Evolutionary conservation across 2,113 vertebrate genomes (phyloP).

Genomic region (Anas platyrhynchos): DNA sequence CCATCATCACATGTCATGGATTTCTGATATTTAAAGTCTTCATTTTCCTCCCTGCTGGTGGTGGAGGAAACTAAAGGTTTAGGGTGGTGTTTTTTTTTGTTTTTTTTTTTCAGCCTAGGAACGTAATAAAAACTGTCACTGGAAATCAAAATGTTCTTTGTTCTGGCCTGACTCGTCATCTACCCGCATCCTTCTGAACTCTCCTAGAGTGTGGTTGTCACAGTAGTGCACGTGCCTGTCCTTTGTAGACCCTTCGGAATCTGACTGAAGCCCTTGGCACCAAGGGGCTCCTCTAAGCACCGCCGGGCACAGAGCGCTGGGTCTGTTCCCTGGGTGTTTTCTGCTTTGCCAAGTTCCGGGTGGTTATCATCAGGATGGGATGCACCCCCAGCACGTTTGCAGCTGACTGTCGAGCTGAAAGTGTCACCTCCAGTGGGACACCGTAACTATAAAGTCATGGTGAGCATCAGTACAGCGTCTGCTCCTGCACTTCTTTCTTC

Average conservation of each 20-base stretch:
- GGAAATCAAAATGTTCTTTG: background rate
- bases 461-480: background rate
- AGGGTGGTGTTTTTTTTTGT: background rate
- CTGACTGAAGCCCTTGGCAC: background rate
- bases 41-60: background rate
- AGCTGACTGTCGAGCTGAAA: background rate
- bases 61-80: background rate
- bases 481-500: background rate
- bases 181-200: background rate
- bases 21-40: background rate
- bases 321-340: background rate
- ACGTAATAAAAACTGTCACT: background rate
- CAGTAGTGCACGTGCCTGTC: background rate
- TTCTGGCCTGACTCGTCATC: background rate
- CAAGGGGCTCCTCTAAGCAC: background rate
- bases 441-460: background rate
- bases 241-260: background rate
- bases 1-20: background rate
- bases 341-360: background rate
- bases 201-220: background rate
- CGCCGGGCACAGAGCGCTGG: rapidly evolving
- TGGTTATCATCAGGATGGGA: background rate
- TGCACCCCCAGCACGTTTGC: background rate
- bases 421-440: background rate
- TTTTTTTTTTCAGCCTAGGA: background rate